Percentiles rank a stretch among this genome's conserved stretches.
phyloP scores from a whole-genome alignment of 35 echinoderm and acorn worm species.

The Eucidaris tribuloides region DNA sequence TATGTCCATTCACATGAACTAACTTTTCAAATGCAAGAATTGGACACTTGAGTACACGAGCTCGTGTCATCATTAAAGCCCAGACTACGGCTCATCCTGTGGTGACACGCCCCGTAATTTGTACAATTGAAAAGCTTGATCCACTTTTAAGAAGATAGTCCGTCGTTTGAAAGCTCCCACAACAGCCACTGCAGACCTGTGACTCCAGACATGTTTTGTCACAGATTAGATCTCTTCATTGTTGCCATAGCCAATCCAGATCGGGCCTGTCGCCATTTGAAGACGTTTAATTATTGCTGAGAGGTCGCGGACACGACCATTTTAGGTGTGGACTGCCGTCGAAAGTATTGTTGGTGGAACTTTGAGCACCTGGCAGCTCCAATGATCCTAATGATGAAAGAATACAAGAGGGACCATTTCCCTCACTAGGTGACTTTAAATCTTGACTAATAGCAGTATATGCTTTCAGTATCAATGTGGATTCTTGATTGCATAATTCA shows the following conservation, averaged over 20 bases:
- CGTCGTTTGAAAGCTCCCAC: slow-evolving; percentile 40
- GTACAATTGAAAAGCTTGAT: slow-evolving; percentile 89
- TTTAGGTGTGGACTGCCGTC: slow-evolving; percentile 84
- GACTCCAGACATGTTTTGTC: slow-evolving; percentile 59
- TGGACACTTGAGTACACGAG: slow-evolving; percentile 14
- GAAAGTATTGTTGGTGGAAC: slow-evolving; percentile 96
- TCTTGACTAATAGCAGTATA: background rate
- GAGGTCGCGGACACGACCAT: slow-evolving; percentile 78
- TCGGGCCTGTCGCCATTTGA: slow-evolving; percentile 69
- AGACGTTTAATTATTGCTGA: slow-evolving; percentile 93
- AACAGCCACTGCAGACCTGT: slow-evolving; percentile 18
- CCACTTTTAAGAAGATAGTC: slow-evolving; percentile 65
- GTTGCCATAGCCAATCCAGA: slow-evolving; percentile 88
- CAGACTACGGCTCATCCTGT: slow-evolving; percentile 75
- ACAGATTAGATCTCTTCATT: slow-evolving; percentile 81
- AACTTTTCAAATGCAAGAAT: slow-evolving; percentile 78
- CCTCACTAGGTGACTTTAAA: slow-evolving; percentile 56
- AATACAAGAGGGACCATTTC: slow-evolving; percentile 65
- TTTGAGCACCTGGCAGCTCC: slow-evolving; percentile 84
- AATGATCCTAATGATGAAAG: slow-evolving; percentile 84
- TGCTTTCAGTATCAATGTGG: background rate
- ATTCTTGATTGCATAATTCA: background rate
- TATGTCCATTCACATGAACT: slow-evolving; percentile 71
- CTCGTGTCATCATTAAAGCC: slow-evolving; percentile 50
- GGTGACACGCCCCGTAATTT: slow-evolving; percentile 93